phyloP scores from a whole-genome alignment of 2,888 invertebrate genomes.

The Macropis europaea region DNA sequence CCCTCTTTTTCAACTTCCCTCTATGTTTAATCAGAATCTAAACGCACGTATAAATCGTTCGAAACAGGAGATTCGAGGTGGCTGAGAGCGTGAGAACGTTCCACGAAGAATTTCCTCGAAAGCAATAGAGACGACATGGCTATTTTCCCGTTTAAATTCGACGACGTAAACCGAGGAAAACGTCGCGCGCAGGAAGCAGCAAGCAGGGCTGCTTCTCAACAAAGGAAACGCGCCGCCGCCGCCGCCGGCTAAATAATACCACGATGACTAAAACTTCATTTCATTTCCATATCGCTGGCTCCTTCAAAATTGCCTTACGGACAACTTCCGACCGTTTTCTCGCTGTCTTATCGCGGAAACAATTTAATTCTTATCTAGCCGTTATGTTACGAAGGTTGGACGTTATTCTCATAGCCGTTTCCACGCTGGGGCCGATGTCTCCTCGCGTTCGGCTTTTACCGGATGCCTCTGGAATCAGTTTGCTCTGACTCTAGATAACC shows the following conservation, averaged over 20 bases:
- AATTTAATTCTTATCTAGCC: slow-evolving; percentile 56
- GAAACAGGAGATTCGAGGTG: background rate
- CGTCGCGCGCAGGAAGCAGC: background rate
- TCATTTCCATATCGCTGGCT: slow-evolving; percentile 37
- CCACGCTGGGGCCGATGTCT: background rate
- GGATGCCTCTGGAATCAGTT: slow-evolving; percentile 39
- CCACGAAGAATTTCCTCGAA: slow-evolving; percentile 9
- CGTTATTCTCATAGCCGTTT: slow-evolving; percentile 20
- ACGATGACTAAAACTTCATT: slow-evolving; percentile 30
- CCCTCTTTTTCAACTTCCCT: too few species aligned
- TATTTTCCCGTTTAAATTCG: slow-evolving; percentile 23
- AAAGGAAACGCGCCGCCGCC: slow-evolving; percentile 26
- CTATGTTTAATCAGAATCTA: slow-evolving; percentile 18
- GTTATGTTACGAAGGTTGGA: slow-evolving; percentile 38
- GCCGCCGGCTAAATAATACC: slow-evolving; percentile 30
- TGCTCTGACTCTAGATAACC: slow-evolving; percentile 40
- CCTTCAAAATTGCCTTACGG: slow-evolving; percentile 29
- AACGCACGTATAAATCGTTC: slow-evolving; percentile 1
- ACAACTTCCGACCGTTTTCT: slow-evolving; percentile 28
- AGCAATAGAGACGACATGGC: background rate
- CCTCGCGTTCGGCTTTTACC: slow-evolving; percentile 1
- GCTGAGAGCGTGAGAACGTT: slow-evolving; percentile 15
- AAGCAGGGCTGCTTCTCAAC: background rate
- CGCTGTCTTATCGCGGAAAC: slow-evolving; percentile 42
- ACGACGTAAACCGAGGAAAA: slow-evolving; percentile 18